Evolutionary conservation across 2,797 vertebrate genomes (phyloP).

Genomic region (Holocentrus rufus): DNA sequence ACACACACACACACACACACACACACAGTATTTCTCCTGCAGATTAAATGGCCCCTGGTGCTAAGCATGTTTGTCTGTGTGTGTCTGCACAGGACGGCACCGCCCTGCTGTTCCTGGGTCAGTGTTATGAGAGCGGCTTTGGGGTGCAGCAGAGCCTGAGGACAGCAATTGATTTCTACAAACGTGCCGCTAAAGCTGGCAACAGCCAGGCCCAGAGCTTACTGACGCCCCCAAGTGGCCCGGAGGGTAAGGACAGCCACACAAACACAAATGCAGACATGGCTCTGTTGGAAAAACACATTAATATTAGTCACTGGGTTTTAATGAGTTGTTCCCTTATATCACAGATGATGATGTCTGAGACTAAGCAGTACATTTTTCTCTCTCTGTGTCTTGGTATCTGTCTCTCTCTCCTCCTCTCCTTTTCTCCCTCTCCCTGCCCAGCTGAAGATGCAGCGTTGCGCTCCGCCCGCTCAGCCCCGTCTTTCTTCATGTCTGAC

Average conservation of each 20-base stretch:
- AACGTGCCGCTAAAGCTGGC: constrained; percentile 79
- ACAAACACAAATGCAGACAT: constrained; percentile 16
- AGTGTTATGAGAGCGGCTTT: constrained; percentile 90
- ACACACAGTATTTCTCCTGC: too few species aligned
- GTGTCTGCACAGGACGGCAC: constrained; percentile 82
- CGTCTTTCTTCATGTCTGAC: constrained; percentile 70
- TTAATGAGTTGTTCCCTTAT: constrained; percentile 33
- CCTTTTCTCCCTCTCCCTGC: background rate
- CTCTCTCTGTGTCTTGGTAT: background rate
- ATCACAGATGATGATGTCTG: background rate
- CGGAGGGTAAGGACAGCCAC: constrained; percentile 68
- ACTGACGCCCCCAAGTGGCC: constrained; percentile 67
- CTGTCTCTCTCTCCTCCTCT: constrained; percentile 5
- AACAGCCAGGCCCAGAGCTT: constrained; percentile 78
- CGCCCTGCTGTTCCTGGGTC: constrained; percentile 87
- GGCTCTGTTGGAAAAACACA: constrained; percentile 9
- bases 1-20: too few species aligned
- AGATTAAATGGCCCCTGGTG: background rate
- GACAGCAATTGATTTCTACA: constrained; percentile 83
- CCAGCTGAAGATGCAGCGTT: constrained; percentile 57
- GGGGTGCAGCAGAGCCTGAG: constrained; percentile 81
- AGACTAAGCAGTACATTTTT: constrained; percentile 4
- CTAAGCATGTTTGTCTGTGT: constrained; percentile 11
- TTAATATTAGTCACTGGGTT: constrained; percentile 15
- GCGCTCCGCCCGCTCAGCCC: constrained; percentile 80